Base-by-base conservation (phyloP, 2,888 invertebrate genomes). In the Brenthis daphne region DNA sequence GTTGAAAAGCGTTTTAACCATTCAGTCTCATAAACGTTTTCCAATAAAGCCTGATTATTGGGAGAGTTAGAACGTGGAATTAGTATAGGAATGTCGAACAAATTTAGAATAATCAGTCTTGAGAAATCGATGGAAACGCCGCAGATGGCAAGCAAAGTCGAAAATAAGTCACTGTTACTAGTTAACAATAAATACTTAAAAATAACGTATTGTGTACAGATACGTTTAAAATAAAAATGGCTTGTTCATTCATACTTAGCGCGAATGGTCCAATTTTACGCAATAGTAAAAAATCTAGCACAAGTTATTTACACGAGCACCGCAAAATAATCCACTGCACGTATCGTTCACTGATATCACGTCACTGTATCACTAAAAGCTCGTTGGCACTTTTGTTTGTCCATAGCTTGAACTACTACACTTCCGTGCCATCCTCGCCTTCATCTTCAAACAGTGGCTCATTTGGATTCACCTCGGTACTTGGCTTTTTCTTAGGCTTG, bases 401-500 rank as follows among this genome's bases (percentile, higher is more conserved):
- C 53, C 37, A 51, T 53, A 53, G 8, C 37, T 14, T 16, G 43
- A 63, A 51, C 75, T 89, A 90, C 94, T 95, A 96, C 93, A 97
- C 97, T 93, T 97, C 97, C 78, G 97, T 97, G 75, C 97, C 97
- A 77, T 97, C 97, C 83, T 97, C 97, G 43, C 97, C 96, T 88
- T 97, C 97, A 84, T 97, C 97, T 84, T 97, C 97, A 82, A 97
- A 97, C 73, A 97, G 88, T 71, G 97, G 96, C 77, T 96, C 96
- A 78, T 94, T 95, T 71, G 91, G 84, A 76, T 85, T 91, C 8
- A 88, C 85, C 75, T 92, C 94, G 6, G 95, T 93, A 64, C 94
- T 94, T 16, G 94, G 93, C 77, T 96, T 95, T 93, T 96, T 97
- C 88, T 96, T 97, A 64, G 96, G 96, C 78, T 96, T 96, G 43